Conservation (phyloP, 2,888 invertebrate genomes). For the Drosophila diplacantha region DNA sequence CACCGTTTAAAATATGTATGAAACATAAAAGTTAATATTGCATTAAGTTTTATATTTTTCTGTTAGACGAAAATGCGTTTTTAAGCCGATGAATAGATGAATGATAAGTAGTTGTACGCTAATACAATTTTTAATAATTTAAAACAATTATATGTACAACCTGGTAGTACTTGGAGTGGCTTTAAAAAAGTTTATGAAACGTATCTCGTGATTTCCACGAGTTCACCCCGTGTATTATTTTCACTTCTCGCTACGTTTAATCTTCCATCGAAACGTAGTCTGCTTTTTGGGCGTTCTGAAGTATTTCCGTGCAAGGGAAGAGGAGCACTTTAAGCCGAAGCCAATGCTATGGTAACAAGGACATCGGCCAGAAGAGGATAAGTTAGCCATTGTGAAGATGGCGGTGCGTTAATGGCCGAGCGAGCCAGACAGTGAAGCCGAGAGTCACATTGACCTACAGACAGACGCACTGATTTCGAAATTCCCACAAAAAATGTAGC, state of each 20-base stretch:
- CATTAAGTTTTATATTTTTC: neutral
- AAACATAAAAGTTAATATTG: neutral
- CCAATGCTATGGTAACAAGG: conserved; percentile 36
- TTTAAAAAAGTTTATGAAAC: neutral
- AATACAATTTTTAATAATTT: neutral
- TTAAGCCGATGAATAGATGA: no score
- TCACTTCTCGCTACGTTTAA: neutral
- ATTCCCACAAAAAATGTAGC: conserved; percentile 31
- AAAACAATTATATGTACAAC: neutral
- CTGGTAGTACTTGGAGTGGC: no score
- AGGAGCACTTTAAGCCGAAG: conserved; percentile 23
- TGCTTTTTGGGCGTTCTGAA: conserved; percentile 35
- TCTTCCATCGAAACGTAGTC: conserved; percentile 36
- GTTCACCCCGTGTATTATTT: neutral
- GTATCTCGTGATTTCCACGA: neutral
- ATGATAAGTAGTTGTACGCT: no score
- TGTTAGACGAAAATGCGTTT: no score
- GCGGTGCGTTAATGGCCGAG: conserved; percentile 52
- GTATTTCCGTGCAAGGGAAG: conserved; percentile 26
- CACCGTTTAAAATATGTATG: neutral
- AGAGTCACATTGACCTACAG: conserved; percentile 58
- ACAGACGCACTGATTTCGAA: conserved; percentile 52
- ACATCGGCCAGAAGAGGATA: conserved; percentile 10
- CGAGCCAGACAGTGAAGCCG: conserved; percentile 28
- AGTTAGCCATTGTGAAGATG: conserved; percentile 29